phyloP scores from a whole-genome alignment of 1,140 invertebrate species.

The Megalopta genalis region DNA sequence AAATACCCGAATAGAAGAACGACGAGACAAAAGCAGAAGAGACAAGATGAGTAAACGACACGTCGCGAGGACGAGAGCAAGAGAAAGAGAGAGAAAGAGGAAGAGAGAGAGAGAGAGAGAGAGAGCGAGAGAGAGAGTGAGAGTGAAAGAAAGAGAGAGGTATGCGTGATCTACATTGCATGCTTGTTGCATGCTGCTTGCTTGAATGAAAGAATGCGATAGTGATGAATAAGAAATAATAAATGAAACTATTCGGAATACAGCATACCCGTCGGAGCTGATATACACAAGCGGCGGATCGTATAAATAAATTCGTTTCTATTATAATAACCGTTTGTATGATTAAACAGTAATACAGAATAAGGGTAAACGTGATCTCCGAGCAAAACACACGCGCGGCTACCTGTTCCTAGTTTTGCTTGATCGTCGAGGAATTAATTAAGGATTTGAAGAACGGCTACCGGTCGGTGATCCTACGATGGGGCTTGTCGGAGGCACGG shows the following conservation, averaged over 20 bases:
- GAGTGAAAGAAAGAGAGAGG: not conserved
- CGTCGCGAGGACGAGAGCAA: too few species aligned
- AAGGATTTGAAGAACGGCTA: not conserved
- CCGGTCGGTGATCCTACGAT: too few species aligned
- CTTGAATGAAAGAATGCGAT: conserved; percentile 35
- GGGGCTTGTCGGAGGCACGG: not conserved
- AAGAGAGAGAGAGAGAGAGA: conserved; percentile 2
- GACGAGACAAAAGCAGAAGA: not conserved
- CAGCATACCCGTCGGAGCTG: conserved; percentile 25
- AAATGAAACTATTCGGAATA: conserved; percentile 9
- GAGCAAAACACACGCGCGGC: not conserved
- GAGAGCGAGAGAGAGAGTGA: conserved; percentile 29
- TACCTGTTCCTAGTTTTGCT: not conserved
- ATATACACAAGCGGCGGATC: not conserved
- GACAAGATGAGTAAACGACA: not conserved
- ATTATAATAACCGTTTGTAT: conserved; percentile 16
- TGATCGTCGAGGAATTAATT: not conserved
- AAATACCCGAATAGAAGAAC: not conserved
- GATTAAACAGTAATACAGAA: conserved; percentile 16
- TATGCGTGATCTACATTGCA: not conserved
- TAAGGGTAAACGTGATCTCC: not conserved
- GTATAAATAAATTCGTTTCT: conserved; percentile 31
- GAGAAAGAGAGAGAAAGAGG: conserved; percentile 18
- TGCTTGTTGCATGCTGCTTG: conserved; percentile 23
- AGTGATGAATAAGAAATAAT: conserved; percentile 20